Evolutionary conservation across 2,113 vertebrate genomes (phyloP).

Genomic region (Emydura subglobosa): DNA sequence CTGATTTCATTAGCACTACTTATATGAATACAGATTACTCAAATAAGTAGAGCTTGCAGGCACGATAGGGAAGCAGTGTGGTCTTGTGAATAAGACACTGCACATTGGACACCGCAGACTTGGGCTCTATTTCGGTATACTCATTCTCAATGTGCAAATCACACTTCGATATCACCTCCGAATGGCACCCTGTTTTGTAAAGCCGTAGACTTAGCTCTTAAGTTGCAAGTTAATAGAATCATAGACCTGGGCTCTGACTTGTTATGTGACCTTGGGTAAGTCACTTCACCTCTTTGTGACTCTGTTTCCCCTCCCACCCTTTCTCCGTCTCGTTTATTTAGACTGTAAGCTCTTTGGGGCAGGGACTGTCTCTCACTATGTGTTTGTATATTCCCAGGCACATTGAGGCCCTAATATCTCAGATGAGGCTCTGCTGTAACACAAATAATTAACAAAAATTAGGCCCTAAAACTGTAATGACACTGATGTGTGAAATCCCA

Average conservation of each 20-base stretch:
- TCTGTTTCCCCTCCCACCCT: slow-evolving; percentile 61
- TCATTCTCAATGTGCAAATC: no score
- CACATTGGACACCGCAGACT: no score
- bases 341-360: slow-evolving; percentile 62
- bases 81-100: no score
- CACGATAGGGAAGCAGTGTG: no score
- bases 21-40: neutral
- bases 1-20: neutral
- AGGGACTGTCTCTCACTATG: slow-evolving; percentile 71
- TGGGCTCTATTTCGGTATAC: no score
- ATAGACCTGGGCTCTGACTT: neutral
- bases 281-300: slow-evolving; percentile 32
- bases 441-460: slow-evolving; percentile 63
- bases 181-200: no score
- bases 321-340: slow-evolving; percentile 71
- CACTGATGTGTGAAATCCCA: neutral
- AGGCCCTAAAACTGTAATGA: slow-evolving; percentile 46
- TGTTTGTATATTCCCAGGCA: slow-evolving; percentile 71
- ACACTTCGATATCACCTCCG: no score
- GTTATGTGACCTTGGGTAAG: neutral
- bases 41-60: no score
- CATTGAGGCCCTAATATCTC: slow-evolving; percentile 56
- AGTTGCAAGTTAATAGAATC: neutral
- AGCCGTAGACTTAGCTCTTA: no score
- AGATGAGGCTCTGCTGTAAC: slow-evolving; percentile 58